These are phyloP conservation scores for Morone saxatilis DNA, from an alignment of 2,113 vertebrate species.

Conservation along the genomic window DNA sequence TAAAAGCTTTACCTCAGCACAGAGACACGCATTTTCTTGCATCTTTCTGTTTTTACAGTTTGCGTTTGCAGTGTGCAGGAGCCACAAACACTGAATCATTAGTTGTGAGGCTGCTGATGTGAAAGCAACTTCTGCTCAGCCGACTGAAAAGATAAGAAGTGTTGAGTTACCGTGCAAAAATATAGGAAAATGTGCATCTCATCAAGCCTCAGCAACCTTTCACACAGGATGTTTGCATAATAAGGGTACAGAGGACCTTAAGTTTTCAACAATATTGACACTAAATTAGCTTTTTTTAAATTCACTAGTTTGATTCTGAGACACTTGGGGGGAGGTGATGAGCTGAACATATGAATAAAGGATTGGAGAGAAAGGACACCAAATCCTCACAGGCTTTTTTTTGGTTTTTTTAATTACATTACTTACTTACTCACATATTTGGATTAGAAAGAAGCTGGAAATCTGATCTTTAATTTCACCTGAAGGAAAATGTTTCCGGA, in stretches of 20 bases:
- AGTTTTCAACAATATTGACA: not conserved
- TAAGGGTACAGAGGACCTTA: not conserved
- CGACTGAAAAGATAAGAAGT: not conserved
- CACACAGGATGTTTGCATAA: not conserved
- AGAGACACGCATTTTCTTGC: not conserved
- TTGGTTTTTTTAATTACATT: too few relatives aligned
- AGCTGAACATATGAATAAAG: not conserved
- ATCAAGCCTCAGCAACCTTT: not conserved
- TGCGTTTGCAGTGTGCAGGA: not conserved
- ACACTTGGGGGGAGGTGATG: not conserved
- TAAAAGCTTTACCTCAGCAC: not conserved
- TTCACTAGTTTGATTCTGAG: not conserved
- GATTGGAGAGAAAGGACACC: too few relatives aligned
- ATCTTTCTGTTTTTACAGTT: not conserved
- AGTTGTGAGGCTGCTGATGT: not conserved
- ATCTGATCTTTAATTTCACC: not conserved
- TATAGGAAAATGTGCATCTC: not conserved
- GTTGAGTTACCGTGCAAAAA: not conserved
- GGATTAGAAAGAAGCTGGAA: not conserved
- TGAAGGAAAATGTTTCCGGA: too few relatives aligned
- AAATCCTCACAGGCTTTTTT: too few relatives aligned
- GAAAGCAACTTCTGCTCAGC: not conserved
- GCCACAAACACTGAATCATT: not conserved
- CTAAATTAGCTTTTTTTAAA: not conserved
- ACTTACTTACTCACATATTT: too few relatives aligned